Percentiles rank a stretch among this genome's conserved stretches.
Conservation (phyloP, 2,113 vertebrate genomes). For the Trematocara marginatum region DNA sequence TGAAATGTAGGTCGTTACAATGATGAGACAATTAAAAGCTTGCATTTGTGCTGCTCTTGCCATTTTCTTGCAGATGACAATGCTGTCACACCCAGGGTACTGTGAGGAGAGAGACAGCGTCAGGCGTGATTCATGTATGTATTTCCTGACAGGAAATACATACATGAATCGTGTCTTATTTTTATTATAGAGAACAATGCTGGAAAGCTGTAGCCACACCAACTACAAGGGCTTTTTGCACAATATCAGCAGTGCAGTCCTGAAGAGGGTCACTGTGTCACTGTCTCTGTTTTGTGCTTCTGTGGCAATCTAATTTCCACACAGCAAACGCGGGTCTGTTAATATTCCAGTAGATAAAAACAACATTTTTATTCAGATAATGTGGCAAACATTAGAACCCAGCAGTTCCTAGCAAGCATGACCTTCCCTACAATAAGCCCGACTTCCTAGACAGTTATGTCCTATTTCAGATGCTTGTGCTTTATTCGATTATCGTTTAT, state of each 20-base stretch:
- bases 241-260: neutral
- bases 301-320: neutral
- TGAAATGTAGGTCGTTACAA: neutral
- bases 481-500: neutral
- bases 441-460: neutral
- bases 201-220: neutral
- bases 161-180: neutral
- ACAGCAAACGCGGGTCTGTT: neutral
- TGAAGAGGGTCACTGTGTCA: neutral
- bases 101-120: neutral
- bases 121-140: neutral
- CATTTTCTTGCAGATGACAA: neutral
- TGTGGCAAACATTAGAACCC: neutral
- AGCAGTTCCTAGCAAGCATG: neutral
- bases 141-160: neutral
- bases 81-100: neutral
- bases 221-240: neutral
- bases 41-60: neutral
- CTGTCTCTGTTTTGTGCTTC: neutral
- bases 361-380: neutral
- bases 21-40: neutral
- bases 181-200: neutral
- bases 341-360: neutral
- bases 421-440: neutral
- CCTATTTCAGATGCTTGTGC: neutral